These are phyloP conservation scores for Prionailurus bengalensis DNA, from an alignment of 2,113 vertebrate species.

Conservation along the genomic window DNA sequence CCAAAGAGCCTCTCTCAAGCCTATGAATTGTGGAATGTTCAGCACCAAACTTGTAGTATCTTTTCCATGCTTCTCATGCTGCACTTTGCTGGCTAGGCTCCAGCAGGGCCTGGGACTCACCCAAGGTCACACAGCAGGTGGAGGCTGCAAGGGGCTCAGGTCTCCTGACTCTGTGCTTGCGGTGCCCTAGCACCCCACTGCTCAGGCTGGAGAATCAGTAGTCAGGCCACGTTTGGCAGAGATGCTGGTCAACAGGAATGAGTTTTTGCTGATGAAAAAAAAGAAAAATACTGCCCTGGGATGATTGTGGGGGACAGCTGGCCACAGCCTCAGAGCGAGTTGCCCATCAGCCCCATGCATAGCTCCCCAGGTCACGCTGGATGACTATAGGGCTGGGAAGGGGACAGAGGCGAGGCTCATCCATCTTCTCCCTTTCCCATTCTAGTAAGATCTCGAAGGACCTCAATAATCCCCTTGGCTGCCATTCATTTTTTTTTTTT, in stretches of 20 bases:
- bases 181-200: not conserved
- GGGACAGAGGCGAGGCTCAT: not conserved
- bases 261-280: slow-evolving; percentile 15
- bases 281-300: not conserved
- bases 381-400: not conserved
- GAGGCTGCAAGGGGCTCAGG: not conserved
- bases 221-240: not conserved
- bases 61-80: not conserved
- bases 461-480: not conserved
- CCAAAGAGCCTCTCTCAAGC: not conserved
- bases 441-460: not conserved
- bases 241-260: not conserved
- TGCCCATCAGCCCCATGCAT: not conserved
- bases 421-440: not conserved
- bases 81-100: not conserved
- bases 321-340: not conserved
- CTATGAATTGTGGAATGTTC: not conserved
- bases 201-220: not conserved
- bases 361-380: not conserved
- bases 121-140: slow-evolving; percentile 31
- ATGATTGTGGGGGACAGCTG: not conserved
- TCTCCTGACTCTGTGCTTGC: not conserved
- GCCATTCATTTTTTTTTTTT: not conserved
- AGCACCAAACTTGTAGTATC: not conserved
- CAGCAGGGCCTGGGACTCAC: not conserved